Base-by-base conservation (phyloP, 2,888 invertebrate species). In the Cheilosia variabilis region DNA sequence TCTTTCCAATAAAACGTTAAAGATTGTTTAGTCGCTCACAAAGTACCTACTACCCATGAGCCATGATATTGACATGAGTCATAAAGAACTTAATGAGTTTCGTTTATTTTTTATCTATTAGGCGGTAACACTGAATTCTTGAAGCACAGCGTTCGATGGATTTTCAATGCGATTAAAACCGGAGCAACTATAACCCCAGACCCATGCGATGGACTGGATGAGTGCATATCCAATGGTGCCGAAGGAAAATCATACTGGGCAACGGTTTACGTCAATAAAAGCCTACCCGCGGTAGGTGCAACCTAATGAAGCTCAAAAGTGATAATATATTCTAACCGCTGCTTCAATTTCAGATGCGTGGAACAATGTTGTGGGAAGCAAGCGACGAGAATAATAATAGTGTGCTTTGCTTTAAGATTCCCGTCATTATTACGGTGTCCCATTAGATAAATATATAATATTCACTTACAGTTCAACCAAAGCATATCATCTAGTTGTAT, bases 341-440 rank as follows among this genome's bases (percentile, higher is more conserved):
- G 17, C 47, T 19, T 41, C 24, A n/a, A 60, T 88, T 88, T 17
- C 81, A 96, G 91, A 89, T 90, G 87, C 88, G 78, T 13, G 91
- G 92, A 45, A 89, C 87, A 10, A 91, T 91, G 90, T 60, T 89
- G n/a, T 91, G 91, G 91, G 90, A 91, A 79, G 90, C 91, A 17
- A 88, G 88, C 31, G 89, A 91, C 83, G 88, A 89, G 73, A 79
- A 87, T 5, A 84, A 89, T 37, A 76, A 88, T 57, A 89, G 88
- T 79, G 90, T 91, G 63, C 90, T 91, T 80, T 91, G 91, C 68
- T 91, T 92, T 77, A 90, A 90, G 88, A 89, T 91, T 79, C 92
- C 91, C 65, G 89, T 91, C 45, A 55, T 50, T 34, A 84, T 88
- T 17, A 83, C 50, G 0, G 55, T 82, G 60, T n/a, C 9, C 15